Percentiles rank a stretch among this genome's conserved stretches.
phyloP scores from a whole-genome alignment of 2,113 vertebrate genomes.

The Chaenocephalus aceratus region DNA sequence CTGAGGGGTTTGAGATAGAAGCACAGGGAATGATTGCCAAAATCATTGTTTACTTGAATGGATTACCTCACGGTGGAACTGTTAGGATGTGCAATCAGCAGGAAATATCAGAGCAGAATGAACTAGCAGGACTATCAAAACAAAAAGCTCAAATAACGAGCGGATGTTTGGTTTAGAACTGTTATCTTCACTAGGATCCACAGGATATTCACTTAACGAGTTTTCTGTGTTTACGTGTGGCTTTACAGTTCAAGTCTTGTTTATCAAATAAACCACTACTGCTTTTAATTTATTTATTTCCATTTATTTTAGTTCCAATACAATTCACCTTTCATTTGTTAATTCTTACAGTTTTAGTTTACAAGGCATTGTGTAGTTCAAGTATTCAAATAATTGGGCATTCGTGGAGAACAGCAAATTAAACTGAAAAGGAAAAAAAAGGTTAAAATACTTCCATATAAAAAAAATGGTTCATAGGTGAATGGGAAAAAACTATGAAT shows the following conservation, averaged over 20 bases:
- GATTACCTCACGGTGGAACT: slow-evolving; percentile 57
- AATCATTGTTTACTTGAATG: slow-evolving; percentile 66
- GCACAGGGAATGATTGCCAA: slow-evolving; percentile 41
- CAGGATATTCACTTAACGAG: neutral
- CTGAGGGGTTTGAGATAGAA: slow-evolving; percentile 31
- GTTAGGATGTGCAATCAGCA: slow-evolving; percentile 50
- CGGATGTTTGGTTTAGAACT: slow-evolving; percentile 44
- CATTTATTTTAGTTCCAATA: too few species aligned
- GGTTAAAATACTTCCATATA: neutral
- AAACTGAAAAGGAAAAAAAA: neutral
- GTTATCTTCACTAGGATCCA: neutral
- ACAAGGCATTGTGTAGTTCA: neutral
- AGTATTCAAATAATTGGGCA: neutral
- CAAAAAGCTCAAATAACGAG: slow-evolving; percentile 32
- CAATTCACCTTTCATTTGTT: neutral
- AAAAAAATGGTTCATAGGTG: neutral
- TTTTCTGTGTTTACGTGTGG: too few species aligned
- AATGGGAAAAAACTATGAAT: neutral
- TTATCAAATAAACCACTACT: neutral
- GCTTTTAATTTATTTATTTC: neutral
- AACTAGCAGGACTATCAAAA: slow-evolving; percentile 53
- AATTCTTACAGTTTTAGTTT: neutral
- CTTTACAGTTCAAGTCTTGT: neutral
- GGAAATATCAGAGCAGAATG: slow-evolving; percentile 46
- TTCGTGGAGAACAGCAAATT: neutral